Evolutionary conservation across 2,797 vertebrate species (phyloP), one percentile per base, ranked within the genome.

Genomic region (Girardinus metallicus): DNA sequence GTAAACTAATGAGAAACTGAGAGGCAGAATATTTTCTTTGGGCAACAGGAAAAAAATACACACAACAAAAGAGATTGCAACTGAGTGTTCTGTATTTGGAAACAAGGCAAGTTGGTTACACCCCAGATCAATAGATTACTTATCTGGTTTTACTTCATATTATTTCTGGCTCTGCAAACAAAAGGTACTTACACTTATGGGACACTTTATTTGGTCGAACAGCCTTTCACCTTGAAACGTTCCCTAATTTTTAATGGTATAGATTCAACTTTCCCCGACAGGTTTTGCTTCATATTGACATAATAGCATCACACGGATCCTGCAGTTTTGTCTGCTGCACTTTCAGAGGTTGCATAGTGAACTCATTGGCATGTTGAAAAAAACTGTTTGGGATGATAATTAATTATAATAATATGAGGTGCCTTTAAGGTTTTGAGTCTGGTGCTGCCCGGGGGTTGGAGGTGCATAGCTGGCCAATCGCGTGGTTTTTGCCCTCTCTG

Each of bases 271-370:
- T 66, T 66, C 12, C 21, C 21, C 23, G 4, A 5, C 4, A 41
- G 10, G 0, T 68, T 68, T 41, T 26, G 64, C 23, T 53, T 53
- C 51, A 53, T 26, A 26, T 23, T 26, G 36, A 64, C 64, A 41
- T 12, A 0, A 68, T 41, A 34, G 6, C 60, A 9, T 36, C 8
- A 21, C 60, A 36, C 1, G 34, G 18, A 36, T 36, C 16, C 15
- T 79, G 81, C 81, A 79, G 73, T 86, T 85, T 88, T 90, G 79
- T 92, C 23, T 46, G 88, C 80, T 90, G 82, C 83, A 90, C 36
- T 85, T 89, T 83, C 81, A 91, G 90, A 31, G 7, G 18, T 64
- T 64, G 16, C 34, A 36, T 18, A 64, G 15, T 64, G 60, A 64
- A 36, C 16, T 34, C 60, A 62, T 36, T 64, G 31, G 21, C 7